These are phyloP conservation scores for Pissodes strobi DNA, from an alignment of 1,140 invertebrate species.

Conservation along the genomic window DNA sequence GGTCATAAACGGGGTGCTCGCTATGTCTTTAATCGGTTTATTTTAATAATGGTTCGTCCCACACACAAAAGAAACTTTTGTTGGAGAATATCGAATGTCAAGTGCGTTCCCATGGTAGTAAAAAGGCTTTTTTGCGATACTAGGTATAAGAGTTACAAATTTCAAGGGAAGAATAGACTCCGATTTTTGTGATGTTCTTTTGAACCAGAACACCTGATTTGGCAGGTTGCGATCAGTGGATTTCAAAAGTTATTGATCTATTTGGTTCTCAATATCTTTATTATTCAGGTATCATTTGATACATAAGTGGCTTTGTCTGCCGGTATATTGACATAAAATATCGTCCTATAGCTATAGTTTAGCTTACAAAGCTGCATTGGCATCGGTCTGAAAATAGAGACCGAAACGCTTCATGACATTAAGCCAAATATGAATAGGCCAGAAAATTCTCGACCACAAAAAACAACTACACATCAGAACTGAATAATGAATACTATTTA, in stretches of 20 bases:
- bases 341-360: too few relatives aligned
- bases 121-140: conserved; percentile 46
- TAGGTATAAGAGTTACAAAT: conserved; percentile 54
- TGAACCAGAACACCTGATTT: conserved; percentile 43
- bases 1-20: conserved; percentile 27
- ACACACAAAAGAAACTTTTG: conserved; percentile 22
- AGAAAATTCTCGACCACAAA: too few relatives aligned
- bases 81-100: conserved; percentile 50
- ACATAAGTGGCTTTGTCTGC: too few relatives aligned
- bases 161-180: conserved; percentile 41
- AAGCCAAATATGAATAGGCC: too few relatives aligned
- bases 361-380: too few relatives aligned
- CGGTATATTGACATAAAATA: too few relatives aligned
- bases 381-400: background rate
- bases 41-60: conserved; percentile 8
- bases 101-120: conserved; percentile 51
- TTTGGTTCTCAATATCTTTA: background rate
- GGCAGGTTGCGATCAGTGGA: conserved; percentile 28
- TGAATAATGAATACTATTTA: too few relatives aligned
- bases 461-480: too few relatives aligned
- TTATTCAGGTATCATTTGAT: too few relatives aligned
- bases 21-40: conserved; percentile 21
- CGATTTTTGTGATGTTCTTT: conserved; percentile 36
- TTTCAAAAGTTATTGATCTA: conserved; percentile 3
- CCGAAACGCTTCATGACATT: background rate